Evolutionary conservation across 1,140 invertebrate species (phyloP).

Genomic region (Eupristina koningsbergeri): DNA sequence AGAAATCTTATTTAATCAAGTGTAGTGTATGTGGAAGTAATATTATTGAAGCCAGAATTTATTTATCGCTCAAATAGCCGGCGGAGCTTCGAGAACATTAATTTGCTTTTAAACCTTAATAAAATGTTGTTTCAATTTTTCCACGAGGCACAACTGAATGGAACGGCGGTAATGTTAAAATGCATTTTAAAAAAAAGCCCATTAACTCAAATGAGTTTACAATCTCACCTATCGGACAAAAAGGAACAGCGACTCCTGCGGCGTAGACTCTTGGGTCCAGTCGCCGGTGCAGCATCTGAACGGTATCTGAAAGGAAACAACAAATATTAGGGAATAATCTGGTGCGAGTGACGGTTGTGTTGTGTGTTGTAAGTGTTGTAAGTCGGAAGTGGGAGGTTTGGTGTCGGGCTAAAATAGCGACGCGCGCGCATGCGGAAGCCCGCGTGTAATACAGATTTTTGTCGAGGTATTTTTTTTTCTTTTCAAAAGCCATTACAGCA

Average conservation of each 20-base stretch:
- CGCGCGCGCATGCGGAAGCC: too few relatives aligned
- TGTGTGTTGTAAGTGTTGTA: not conserved
- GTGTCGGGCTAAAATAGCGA: not conserved
- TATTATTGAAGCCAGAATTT: not conserved
- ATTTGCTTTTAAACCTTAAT: too few relatives aligned
- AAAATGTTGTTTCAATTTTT: too few relatives aligned
- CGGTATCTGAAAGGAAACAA: constrained; percentile 42
- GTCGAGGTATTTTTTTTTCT: not conserved
- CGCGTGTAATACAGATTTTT: not conserved
- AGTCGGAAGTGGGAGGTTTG: not conserved
- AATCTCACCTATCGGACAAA: constrained; percentile 25
- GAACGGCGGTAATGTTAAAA: not conserved
- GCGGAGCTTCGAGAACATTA: too few relatives aligned
- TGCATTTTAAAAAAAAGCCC: not conserved
- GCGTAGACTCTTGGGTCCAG: not conserved
- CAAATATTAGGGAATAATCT: not conserved
- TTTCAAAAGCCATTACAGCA: constrained; percentile 33
- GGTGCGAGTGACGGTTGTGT: too few relatives aligned
- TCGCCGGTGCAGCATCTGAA: constrained; percentile 48
- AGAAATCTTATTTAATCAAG: not conserved
- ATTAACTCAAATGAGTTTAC: not conserved
- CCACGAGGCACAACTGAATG: too few relatives aligned
- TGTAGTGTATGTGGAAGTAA: not conserved
- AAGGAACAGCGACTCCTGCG: constrained; percentile 19
- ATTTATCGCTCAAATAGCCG: not conserved